Base-by-base conservation (phyloP, 1,140 invertebrate species). In the Lordiphosa stackelbergi region DNA sequence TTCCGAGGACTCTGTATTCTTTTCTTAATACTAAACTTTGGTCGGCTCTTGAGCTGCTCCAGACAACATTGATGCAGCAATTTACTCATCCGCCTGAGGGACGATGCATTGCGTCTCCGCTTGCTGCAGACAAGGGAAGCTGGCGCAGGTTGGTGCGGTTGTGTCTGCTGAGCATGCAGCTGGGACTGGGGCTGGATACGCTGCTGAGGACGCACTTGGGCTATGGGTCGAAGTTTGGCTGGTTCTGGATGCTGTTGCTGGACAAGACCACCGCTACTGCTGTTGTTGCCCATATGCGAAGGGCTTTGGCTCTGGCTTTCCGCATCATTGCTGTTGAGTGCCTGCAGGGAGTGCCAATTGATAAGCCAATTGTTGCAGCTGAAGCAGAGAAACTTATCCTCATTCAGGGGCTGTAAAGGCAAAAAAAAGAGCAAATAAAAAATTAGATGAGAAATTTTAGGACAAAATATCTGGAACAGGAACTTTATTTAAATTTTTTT, bases 291-390 rank as follows among this genome's bases (percentile, higher is more conserved):
- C 68, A 87, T 63, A 45, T 85, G 85, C 11, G 78, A 78, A 5
- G 78, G 75, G 47, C 85, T 87, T n/a, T 74, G 74, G 19, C 75
- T 81, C 37, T 74, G 66, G 31, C 65, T 55, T 9, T 86, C 85
- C 4, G 83, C 79, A 52, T 87, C 85, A 40, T 87, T 87, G 62
- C 85, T 87, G 53, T 87, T 87, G 6, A 83, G 47, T 16, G 83
- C 73, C 47, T 86, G 86, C 57, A 88, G 54, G 36, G 86, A 87
- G 31, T 88, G 85, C 86, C 86, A 88, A 42, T 88, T 88, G 53
- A 88, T 87, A 4, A 88, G 65, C 86, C 86, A 88, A 51, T 88
- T 88, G 60, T 88, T 88, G 65, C 86, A 88, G 57, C 86, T 86
- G 53, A 86, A 88, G 73, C 86, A 88, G 28, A 88, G 60, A 55